Evolutionary conservation across 2,113 vertebrate genomes (phyloP).

Genomic region (Todiramphus chloris): DNA sequence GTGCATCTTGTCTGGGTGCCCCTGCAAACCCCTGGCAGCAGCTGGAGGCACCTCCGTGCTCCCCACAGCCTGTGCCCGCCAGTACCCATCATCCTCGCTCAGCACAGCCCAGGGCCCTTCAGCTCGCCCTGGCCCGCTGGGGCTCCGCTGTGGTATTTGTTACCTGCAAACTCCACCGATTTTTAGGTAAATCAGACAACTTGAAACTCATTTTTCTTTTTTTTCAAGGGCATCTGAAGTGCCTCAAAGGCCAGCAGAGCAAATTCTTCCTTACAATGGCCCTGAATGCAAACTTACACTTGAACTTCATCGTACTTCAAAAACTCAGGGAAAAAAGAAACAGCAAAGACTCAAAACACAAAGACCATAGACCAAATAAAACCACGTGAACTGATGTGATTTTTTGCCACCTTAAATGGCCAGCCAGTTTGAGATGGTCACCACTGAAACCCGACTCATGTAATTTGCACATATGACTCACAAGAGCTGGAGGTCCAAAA

Average conservation of each 20-base stretch:
- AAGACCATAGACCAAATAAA: constrained; percentile 14
- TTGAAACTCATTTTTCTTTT: not conserved
- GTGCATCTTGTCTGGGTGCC: not conserved
- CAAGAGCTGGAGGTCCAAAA: constrained; percentile 32
- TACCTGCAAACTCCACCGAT: not conserved
- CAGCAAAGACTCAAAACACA: not conserved
- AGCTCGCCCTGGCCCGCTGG: not conserved
- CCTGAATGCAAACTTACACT: not conserved
- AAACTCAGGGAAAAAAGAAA: not conserved
- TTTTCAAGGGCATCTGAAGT: not conserved
- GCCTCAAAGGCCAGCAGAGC: not conserved
- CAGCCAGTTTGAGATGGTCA: constrained; percentile 21
- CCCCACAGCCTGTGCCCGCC: constrained; percentile 14
- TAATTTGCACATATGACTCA: constrained; percentile 63
- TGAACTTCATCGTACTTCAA: not conserved
- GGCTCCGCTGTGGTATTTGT: not conserved
- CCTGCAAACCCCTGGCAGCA: not conserved
- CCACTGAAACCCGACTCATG: constrained; percentile 41
- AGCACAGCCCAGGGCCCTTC: not conserved
- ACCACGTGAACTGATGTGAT: not conserved
- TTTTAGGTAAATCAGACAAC: not conserved
- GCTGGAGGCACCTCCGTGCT: not conserved
- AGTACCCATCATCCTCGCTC: not conserved
- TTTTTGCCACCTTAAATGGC: constrained; percentile 44
- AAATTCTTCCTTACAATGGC: not conserved